A percentile compares a stretch with the other conserved stretches of the same genome.
These are phyloP conservation scores for Acipenser transmontanus DNA, from an alignment of 2,797 vertebrate species.

Conservation along the genomic window DNA sequence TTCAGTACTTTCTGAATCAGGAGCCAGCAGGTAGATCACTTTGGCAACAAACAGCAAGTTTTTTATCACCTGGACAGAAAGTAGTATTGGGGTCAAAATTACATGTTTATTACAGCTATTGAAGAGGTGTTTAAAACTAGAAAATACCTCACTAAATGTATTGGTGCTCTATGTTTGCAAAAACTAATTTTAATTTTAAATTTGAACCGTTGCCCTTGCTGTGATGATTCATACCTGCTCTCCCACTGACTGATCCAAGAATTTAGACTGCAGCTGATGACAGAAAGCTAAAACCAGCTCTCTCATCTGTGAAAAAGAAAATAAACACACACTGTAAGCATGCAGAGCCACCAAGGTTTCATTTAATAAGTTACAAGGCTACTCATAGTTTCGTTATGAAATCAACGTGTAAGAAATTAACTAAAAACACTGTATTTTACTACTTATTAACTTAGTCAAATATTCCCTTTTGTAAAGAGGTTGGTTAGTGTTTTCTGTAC, in stretches of 20 bases:
- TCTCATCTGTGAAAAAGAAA: constrained; percentile 66
- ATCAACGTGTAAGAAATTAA: constrained; percentile 33
- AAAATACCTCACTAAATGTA: no score
- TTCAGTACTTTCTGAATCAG: constrained; percentile 47
- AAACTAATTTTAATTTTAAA: no score
- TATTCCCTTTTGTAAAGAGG: neutral
- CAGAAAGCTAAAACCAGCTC: constrained; percentile 78
- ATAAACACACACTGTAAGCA: neutral
- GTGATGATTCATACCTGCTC: constrained; percentile 73
- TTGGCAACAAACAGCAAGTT: constrained; percentile 90
- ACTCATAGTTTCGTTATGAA: neutral
- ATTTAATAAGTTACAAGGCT: no score
- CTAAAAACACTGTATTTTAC: neutral
- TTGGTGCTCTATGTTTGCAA: no score
- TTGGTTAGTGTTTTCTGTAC: neutral
- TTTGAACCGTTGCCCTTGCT: neutral
- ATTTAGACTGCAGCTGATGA: constrained; percentile 88
- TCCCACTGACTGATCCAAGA: constrained; percentile 74
- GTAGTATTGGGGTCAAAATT: neutral
- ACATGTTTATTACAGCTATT: no score
- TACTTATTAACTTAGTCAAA: neutral
- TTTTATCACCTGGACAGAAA: constrained; percentile 77
- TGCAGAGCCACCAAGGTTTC: no score
- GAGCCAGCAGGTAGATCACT: constrained; percentile 79
- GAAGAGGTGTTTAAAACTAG: no score